Evolutionary conservation across 2,797 vertebrate genomes (phyloP).

Genomic region (Petrocephalus schoutedeni): DNA sequence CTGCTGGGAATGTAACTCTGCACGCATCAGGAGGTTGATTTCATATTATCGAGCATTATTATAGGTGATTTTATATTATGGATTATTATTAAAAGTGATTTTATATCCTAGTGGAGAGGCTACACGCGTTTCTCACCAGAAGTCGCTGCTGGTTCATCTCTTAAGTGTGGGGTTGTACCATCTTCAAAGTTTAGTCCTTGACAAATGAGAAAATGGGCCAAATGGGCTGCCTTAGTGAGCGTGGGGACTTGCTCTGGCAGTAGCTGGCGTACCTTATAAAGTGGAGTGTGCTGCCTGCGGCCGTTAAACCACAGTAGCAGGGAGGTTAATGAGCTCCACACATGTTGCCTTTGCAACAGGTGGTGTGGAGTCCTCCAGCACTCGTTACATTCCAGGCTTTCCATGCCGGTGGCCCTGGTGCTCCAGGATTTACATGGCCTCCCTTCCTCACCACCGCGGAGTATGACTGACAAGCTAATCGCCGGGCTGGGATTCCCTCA

Average conservation of each 20-base stretch:
- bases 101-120: too few relatives aligned
- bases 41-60: too few relatives aligned
- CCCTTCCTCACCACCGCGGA: slow-evolving; percentile 69
- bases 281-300: slow-evolving; percentile 51
- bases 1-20: too few relatives aligned
- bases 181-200: not conserved
- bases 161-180: not conserved
- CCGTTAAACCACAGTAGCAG: slow-evolving; percentile 81
- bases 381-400: slow-evolving; percentile 82
- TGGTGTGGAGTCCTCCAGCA: slow-evolving; percentile 74
- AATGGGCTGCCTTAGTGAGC: not conserved
- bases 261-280: slow-evolving; percentile 34
- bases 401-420: slow-evolving; percentile 88
- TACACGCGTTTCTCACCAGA: too few relatives aligned
- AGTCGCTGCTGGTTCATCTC: not conserved
- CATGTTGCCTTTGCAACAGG: slow-evolving; percentile 93
- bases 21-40: too few relatives aligned
- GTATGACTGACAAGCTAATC: slow-evolving; percentile 99
- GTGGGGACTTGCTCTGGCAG: slow-evolving; percentile 14
- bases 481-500: slow-evolving; percentile 84
- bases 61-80: too few relatives aligned
- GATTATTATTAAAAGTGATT: too few relatives aligned
- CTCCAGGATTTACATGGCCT: slow-evolving; percentile 89
- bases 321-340: slow-evolving; percentile 95
- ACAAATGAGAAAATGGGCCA: not conserved